Base-by-base conservation (phyloP, 1,140 invertebrate genomes). In the Zaprionus ghesquierei region DNA sequence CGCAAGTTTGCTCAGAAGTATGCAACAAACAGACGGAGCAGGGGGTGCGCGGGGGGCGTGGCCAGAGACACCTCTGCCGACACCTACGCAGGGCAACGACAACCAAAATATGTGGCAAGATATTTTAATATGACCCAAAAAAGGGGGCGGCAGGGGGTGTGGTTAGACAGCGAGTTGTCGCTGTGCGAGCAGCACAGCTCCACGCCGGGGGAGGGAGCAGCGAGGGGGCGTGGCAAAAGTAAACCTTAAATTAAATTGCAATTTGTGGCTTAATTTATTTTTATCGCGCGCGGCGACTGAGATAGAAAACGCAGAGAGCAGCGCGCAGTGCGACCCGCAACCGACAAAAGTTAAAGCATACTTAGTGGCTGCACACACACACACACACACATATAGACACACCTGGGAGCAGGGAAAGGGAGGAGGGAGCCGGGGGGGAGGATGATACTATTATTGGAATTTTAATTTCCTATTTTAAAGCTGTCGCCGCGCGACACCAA, bases 231-330 rank as follows among this genome's bases (percentile, higher is more conserved):
- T 41, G 56, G 62, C 33, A 62, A 82, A 87, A 75, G 76, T 77
- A 87, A 87, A 87, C 84, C 84, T 90, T 90, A 90, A 90, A 90
- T 90, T 90, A 90, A 90, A 90, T 90, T 90, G 87, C 87, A 89
- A 90, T 90, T 90, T 90, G 87, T 90, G 87, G 87, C 87, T 90
- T 90, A 90, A 90, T 90, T 90, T 90, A 90, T 90, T 90, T 90
- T 87, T 87, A 87, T 87, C 75, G 82, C 79, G 68, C 60, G 44
- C 60, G 50, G 64, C 55, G 53, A 56, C 61, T 27, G 50, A 53
- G 49, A 53, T 49, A 54, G 49, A 63, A 73, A 41, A 41, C n/a
- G n/a, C 35, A 41, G 59, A 35, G 54, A 56, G 59, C 27, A 29
- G 27, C 27, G 3, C 53, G 29, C 55, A 70, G 50, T 56, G 59